Evolutionary conservation across 2,113 vertebrate species (phyloP).

Genomic region (Chaetorhynchus papuensis): DNA sequence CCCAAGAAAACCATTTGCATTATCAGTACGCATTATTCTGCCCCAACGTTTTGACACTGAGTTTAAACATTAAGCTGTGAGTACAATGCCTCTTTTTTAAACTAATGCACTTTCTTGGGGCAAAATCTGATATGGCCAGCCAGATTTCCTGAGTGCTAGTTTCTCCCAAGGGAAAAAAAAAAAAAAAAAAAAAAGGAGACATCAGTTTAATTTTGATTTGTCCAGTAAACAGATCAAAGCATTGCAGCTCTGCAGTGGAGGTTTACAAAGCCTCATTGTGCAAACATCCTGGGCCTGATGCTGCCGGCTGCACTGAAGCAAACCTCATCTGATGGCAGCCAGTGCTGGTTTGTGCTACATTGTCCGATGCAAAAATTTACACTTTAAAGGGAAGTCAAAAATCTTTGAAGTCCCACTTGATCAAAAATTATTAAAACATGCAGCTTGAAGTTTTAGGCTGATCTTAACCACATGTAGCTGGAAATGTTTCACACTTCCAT

Average conservation of each 20-base stretch:
- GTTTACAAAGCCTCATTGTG: not conserved
- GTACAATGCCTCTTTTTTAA: not conserved
- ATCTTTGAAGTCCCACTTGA: not conserved
- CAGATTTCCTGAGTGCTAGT: not conserved
- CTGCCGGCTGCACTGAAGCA: not conserved
- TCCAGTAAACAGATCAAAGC: constrained; percentile 21
- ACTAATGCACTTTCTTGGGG: not conserved
- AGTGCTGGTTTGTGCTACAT: not conserved
- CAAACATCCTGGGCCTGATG: not conserved
- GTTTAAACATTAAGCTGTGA: constrained; percentile 36
- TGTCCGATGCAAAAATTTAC: not conserved
- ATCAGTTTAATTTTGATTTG: not conserved
- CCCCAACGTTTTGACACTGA: not conserved
- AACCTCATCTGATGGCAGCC: not conserved
- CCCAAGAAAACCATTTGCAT: constrained; percentile 27
- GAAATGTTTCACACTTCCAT: not conserved
- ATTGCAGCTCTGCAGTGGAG: not conserved
- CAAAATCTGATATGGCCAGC: not conserved
- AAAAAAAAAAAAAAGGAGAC: not conserved
- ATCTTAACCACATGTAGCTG: not conserved
- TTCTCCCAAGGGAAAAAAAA: not conserved
- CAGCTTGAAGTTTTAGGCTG: not conserved
- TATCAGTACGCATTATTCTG: not conserved
- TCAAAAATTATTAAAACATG: not conserved
- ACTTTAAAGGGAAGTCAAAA: not conserved